Percentiles rank a stretch among this genome's conserved stretches.
Evolutionary conservation across 2,888 invertebrate species (phyloP).

Genomic region (Rhagonycha lutea): DNA sequence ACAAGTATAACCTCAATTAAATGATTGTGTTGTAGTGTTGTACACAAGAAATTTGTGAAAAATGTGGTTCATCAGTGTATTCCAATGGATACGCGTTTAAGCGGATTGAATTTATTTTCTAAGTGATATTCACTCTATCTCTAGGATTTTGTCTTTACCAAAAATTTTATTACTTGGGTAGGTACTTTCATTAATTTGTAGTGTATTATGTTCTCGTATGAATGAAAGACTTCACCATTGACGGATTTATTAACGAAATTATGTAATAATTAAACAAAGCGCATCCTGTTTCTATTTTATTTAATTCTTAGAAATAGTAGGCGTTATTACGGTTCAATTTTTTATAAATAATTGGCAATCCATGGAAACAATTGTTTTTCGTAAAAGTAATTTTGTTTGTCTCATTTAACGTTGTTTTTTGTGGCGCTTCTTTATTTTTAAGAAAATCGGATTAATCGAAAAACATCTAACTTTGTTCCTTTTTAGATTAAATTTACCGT

Average conservation of each 20-base stretch:
- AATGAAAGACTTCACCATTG: constrained; percentile 9
- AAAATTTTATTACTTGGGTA: constrained; percentile 14
- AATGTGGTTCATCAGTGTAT: constrained; percentile 15
- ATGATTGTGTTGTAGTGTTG: neutral
- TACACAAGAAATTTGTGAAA: neutral
- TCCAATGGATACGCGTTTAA: constrained; percentile 14
- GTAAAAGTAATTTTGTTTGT: neutral
- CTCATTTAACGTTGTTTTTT: neutral
- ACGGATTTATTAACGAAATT: constrained; percentile 4
- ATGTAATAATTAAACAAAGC: constrained; percentile 13
- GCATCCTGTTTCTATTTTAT: constrained; percentile 5
- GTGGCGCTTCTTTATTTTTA: neutral
- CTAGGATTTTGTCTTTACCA: constrained; percentile 14
- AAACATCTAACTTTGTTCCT: too few relatives aligned
- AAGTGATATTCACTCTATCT: neutral
- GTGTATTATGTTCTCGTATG: constrained; percentile 2
- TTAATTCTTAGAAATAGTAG: neutral
- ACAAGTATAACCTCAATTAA: constrained; percentile 31
- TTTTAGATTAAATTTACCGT: too few relatives aligned
- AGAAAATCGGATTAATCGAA: neutral
- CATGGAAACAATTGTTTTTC: neutral
- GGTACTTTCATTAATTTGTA: neutral
- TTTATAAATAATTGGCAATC: neutral
- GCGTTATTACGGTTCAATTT: neutral
- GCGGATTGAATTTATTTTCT: constrained; percentile 1